Conservation (phyloP, 2,797 vertebrate species). For the Amniataba percoides region DNA sequence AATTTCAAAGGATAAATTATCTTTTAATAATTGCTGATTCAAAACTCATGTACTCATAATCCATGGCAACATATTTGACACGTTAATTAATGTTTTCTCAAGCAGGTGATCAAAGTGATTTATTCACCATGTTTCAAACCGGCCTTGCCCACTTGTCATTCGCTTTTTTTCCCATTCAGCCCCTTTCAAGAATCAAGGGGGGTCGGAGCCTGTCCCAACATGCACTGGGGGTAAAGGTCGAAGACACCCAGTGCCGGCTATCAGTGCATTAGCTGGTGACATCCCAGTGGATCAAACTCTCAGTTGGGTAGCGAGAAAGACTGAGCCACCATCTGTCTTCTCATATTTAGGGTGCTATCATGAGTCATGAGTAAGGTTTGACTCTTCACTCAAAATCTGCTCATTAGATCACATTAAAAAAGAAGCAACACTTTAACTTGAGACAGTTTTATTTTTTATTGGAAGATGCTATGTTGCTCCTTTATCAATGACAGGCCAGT, state of each 20-base stretch:
- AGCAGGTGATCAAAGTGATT: neutral
- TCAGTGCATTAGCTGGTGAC: neutral
- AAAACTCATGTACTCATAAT: neutral
- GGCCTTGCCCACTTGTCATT: neutral
- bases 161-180: neutral
- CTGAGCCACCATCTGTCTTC: neutral
- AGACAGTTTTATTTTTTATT: neutral
- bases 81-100: neutral
- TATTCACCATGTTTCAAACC: neutral
- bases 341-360: neutral
- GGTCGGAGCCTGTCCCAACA: slow-evolving; percentile 3
- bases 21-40: neutral
- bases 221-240: slow-evolving; percentile 11
- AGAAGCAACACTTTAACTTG: neutral
- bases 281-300: too few species aligned
- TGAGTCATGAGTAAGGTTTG: neutral
- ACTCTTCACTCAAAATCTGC: neutral
- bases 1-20: neutral
- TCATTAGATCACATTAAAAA: neutral
- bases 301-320: too few species aligned
- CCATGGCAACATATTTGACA: neutral
- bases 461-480: neutral
- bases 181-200: neutral
- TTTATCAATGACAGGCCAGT: neutral
- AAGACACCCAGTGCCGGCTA: neutral